Evolutionary conservation across 2,888 invertebrate genomes (phyloP), one percentile per base, ranked within the genome.

Genomic region (Caenorhabditis sp.): DNA sequence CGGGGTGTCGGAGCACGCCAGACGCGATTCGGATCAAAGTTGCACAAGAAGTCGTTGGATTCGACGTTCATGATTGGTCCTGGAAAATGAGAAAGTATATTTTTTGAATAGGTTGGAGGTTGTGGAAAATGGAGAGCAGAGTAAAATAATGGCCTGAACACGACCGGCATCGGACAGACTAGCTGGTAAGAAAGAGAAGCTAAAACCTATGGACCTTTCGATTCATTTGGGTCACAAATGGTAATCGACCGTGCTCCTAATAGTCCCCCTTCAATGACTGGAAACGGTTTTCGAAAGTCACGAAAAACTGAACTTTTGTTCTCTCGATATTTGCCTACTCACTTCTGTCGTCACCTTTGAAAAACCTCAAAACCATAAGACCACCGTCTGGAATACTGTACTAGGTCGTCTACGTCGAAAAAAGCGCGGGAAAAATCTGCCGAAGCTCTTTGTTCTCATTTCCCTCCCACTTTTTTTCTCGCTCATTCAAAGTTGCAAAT

Each of bases 1-100:
- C 68, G 66, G n/a, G 77, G 77, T 0, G 77, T 77, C 69, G 77
- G 77, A 41, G 77, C 77, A 35, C 70, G 41, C 77, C 77, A 77
- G 10, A 77, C 63, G 22, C 77, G 77, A 63, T 77, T 70, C n/a
- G 77, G 77, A 63, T 77, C 69, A 54, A 77, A 16, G 26, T 77
- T 41, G 41, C 77, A 77, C 77, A 69, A 77, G 16, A 49, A 68
- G 54, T 54, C 19, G 35, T 61, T 47, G 31, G 47, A 19, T n/a
- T 54, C 54, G 14, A 49, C 28, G 7, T 28, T 22, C 49, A 49
- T 22, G n/a, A 12, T 54, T 26, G 7, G 6, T 8, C 14, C 44
- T 44, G 44, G 28, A n/a, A 63, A n/a, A n/a, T n/a, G n/a, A n/a
- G n/a, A n/a, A n/a, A 47, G 26, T 22, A 41, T 2, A 54, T 7